Percentiles rank a stretch among this genome's conserved stretches.
Evolutionary conservation across 2,113 vertebrate genomes (phyloP).

Genomic region (Cyanoramphus novaezelandiae): DNA sequence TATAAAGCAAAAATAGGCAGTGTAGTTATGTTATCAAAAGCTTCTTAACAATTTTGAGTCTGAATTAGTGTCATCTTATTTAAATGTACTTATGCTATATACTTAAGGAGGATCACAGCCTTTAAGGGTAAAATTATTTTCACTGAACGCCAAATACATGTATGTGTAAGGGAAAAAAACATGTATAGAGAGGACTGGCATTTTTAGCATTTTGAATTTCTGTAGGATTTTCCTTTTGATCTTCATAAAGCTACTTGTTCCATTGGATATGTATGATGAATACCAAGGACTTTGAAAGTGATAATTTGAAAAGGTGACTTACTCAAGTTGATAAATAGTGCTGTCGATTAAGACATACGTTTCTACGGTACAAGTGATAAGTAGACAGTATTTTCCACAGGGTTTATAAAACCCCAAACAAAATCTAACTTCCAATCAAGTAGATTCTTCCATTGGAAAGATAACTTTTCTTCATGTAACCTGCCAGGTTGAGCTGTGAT

Average conservation of each 20-base stretch:
- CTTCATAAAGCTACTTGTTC: background rate
- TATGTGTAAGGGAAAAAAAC: too few species aligned
- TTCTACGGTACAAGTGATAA: background rate
- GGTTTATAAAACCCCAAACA: background rate
- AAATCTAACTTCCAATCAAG: background rate
- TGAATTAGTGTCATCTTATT: background rate
- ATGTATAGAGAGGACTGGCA: background rate
- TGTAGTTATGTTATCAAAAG: background rate
- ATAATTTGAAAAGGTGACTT: background rate
- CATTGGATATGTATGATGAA: background rate
- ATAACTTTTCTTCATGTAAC: background rate
- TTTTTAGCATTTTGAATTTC: background rate
- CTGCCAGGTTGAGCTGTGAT: background rate
- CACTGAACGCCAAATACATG: background rate
- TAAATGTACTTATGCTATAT: background rate
- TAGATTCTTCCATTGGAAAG: background rate
- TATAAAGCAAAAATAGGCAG: background rate
- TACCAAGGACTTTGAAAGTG: background rate
- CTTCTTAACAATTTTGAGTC: background rate
- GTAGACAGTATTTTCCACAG: background rate
- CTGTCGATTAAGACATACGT: background rate
- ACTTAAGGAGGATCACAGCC: background rate
- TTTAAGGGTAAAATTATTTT: background rate
- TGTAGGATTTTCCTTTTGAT: background rate
- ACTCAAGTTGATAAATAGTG: background rate